Conservation (phyloP, 2,113 vertebrate species). For the Chauna torquata region DNA sequence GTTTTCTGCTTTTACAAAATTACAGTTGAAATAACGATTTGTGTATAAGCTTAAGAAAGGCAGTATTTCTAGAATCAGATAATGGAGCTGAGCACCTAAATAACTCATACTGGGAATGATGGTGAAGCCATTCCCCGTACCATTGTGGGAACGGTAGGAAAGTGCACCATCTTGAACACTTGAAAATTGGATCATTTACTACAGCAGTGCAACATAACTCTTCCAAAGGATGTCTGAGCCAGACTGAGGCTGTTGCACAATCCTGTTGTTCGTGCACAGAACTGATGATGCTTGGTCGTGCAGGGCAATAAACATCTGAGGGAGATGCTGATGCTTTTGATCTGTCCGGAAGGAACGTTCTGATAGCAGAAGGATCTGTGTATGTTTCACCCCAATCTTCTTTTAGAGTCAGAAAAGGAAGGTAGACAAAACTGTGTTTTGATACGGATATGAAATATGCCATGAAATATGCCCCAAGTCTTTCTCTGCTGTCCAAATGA, state of each 20-base stretch:
- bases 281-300: fast-evolving
- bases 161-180: background rate
- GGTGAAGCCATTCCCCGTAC: background rate
- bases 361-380: background rate
- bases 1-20: background rate
- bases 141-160: background rate
- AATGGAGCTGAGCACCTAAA: background rate
- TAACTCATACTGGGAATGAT: background rate
- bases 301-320: background rate
- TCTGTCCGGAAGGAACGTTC: background rate
- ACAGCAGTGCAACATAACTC: background rate
- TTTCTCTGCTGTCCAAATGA: background rate
- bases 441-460: background rate
- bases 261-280: background rate
- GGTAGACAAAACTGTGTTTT: background rate
- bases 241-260: background rate
- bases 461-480: background rate
- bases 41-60: background rate
- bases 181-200: background rate
- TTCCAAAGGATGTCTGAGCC: background rate
- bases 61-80: background rate
- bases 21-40: fast-evolving
- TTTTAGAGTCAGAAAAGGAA: background rate
- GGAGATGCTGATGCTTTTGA: fast-evolving
- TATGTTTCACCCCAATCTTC: background rate